Evolutionary conservation across 2,113 vertebrate genomes (phyloP), one percentile per base, ranked within the genome.

Genomic region (zebrafish (Danio rerio)): DNA sequence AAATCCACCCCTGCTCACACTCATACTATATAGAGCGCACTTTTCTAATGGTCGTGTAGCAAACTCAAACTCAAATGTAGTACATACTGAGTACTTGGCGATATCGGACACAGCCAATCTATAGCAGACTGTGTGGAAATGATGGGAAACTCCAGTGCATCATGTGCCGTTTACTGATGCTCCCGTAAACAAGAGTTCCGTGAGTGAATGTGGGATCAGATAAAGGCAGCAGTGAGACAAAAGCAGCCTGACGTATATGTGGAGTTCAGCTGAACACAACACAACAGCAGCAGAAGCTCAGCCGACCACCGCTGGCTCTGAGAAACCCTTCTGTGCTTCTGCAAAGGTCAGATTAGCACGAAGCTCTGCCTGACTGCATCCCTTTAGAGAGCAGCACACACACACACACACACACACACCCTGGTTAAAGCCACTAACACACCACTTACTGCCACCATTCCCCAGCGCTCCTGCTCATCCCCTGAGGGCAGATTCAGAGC

Each of bases 331-430:
- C 78, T 81, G 50, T 58, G 42, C 50, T 82, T 84, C 76, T 65
- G n/a, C 81, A 88, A 90, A 91, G 84, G 86, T 91, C 88, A 86
- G 78, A 88, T 91, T 90, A 87, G 55, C 77, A 90, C 86, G 83
- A 63, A 63, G 86, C 76, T 84, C 69, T 65, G 55, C 52, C 71
- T 80, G 65, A 66, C 66, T 68, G 43, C 59, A 74, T 53, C 78
- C 73, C 82, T 73, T 81, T 81, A 80, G 72, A 80, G 65, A 62
- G 52, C 40, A 59, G 16, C 58, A 78, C 58, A 47, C 18, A 20
- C 74, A 0, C 74, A 63, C 16, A 4, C 58, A 9, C 20, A 63
- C 59, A 65, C n/a, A 10, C 18, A 1, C 6, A 43, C 8, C 21
- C n/a, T 78, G 53, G 59, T 78, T 74, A 73, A 58, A 70, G 7